A percentile compares a stretch with the other conserved stretches of the same genome.
Conservation (phyloP, 2,797 vertebrate species). For the Sebastes goodei region DNA sequence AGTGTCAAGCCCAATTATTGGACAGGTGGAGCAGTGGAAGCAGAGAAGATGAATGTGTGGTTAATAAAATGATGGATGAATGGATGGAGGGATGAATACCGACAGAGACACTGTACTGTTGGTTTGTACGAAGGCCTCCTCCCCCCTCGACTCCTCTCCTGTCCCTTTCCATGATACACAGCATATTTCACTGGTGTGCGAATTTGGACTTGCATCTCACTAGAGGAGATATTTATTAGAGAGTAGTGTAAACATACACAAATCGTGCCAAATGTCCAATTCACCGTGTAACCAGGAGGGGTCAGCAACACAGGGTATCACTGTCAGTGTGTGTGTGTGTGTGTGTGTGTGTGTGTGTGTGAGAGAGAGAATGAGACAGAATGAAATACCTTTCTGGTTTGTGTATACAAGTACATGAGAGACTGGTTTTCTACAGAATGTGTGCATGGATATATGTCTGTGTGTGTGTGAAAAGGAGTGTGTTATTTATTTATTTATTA, state of each 20-base stretch:
- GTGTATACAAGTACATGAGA: slow-evolving; percentile 36
- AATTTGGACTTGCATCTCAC: slow-evolving; percentile 2
- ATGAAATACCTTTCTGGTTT: slow-evolving; percentile 2
- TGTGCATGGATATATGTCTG: slow-evolving; percentile 2
- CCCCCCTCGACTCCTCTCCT: not conserved
- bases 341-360: too few relatives aligned
- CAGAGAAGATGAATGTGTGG: not conserved
- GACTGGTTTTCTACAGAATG: slow-evolving; percentile 33
- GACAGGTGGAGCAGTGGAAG: not conserved
- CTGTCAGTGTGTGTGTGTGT: not conserved
- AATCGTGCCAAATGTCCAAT: slow-evolving; percentile 19
- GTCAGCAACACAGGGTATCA: slow-evolving; percentile 48
- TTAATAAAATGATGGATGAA: not conserved
- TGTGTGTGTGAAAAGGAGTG: slow-evolving; percentile 6
- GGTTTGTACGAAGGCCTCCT: slow-evolving; percentile 4
- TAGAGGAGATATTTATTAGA: slow-evolving; percentile 20
- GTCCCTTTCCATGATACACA: slow-evolving; percentile 11
- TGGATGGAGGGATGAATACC: not conserved
- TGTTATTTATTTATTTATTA: not conserved
- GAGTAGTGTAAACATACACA: slow-evolving; percentile 18
- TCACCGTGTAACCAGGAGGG: slow-evolving; percentile 49
- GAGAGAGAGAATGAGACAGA: not conserved
- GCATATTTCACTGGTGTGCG: slow-evolving; percentile 17
- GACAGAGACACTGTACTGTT: slow-evolving; percentile 42
- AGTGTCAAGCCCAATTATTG: not conserved